A percentile compares a stretch with the other conserved stretches of the same genome.
Conservation (phyloP, 2,888 invertebrate species). For the Malacosoma neustria region DNA sequence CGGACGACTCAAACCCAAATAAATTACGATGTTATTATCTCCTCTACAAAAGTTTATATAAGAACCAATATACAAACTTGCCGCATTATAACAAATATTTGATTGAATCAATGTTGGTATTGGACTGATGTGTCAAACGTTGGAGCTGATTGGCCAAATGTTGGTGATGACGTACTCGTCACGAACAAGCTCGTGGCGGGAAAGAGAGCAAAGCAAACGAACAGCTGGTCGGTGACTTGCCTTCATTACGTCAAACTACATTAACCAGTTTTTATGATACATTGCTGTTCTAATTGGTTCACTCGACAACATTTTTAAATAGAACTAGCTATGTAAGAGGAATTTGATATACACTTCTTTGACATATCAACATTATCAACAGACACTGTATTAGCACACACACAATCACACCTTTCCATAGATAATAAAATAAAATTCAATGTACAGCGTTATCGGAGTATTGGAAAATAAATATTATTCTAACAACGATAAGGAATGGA, state of each 20-base stretch:
- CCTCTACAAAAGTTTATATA: conserved; percentile 5
- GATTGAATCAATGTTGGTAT: conserved; percentile 21
- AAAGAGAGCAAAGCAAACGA: conserved; percentile 43
- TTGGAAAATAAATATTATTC: conserved; percentile 19
- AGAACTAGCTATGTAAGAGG: not conserved
- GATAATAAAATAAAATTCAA: conserved; percentile 36
- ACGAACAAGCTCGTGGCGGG: conserved; percentile 39
- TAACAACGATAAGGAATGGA: conserved; percentile 2
- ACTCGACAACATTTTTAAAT: not conserved
- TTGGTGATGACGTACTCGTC: conserved; percentile 32
- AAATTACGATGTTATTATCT: conserved; percentile 14
- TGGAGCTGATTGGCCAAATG: too few species aligned
- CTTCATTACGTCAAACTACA: conserved; percentile 14
- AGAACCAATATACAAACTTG: conserved; percentile 6
- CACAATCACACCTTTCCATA: conserved; percentile 20
- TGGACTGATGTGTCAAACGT: too few species aligned
- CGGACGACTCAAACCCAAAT: conserved; percentile 18
- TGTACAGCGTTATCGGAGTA: conserved; percentile 24
- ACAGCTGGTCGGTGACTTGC: conserved; percentile 41
- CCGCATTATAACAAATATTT: conserved; percentile 16
- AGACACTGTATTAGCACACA: conserved; percentile 8
- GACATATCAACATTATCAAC: not conserved
- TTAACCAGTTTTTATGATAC: conserved; percentile 9
- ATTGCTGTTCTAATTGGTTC: conserved; percentile 16
- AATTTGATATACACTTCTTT: not conserved